Evolutionary conservation across 2,113 vertebrate species (phyloP).

Genomic region (Myiagra hebetior): DNA sequence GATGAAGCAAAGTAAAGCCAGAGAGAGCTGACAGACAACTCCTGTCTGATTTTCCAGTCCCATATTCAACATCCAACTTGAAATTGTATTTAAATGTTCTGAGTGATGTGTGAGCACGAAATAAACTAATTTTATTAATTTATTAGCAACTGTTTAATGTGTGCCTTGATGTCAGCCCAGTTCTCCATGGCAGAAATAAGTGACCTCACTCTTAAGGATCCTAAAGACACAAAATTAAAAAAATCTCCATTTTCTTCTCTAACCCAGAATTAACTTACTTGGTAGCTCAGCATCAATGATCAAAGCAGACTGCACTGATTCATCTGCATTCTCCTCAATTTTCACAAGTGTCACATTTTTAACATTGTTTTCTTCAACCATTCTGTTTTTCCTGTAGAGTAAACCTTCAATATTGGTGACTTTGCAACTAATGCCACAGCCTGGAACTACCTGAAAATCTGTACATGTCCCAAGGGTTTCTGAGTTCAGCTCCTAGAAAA

Average conservation of each 20-base stretch:
- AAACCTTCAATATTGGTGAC: constrained; percentile 88
- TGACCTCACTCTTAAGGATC: background rate
- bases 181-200: background rate
- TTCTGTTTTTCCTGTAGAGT: constrained; percentile 74
- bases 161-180: background rate
- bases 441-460: constrained; percentile 94
- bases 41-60: background rate
- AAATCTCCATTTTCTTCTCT: background rate
- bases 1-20: background rate
- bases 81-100: background rate
- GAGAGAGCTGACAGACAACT: background rate
- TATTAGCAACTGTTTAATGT: background rate
- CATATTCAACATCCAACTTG: background rate
- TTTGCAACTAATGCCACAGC: constrained; percentile 92
- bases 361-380: constrained; percentile 82
- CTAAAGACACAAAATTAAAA: background rate
- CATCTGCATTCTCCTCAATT: constrained; percentile 71
- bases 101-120: background rate
- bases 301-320: constrained; percentile 73
- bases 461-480: constrained; percentile 88
- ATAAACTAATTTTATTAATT: background rate
- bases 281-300: constrained; percentile 84
- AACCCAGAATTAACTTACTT: constrained; percentile 67
- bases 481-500: constrained; percentile 80
- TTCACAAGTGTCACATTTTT: constrained; percentile 84